These are phyloP conservation scores for Elanoides forficatus DNA, from an alignment of 2,113 vertebrate genomes.

Conservation along the genomic window DNA sequence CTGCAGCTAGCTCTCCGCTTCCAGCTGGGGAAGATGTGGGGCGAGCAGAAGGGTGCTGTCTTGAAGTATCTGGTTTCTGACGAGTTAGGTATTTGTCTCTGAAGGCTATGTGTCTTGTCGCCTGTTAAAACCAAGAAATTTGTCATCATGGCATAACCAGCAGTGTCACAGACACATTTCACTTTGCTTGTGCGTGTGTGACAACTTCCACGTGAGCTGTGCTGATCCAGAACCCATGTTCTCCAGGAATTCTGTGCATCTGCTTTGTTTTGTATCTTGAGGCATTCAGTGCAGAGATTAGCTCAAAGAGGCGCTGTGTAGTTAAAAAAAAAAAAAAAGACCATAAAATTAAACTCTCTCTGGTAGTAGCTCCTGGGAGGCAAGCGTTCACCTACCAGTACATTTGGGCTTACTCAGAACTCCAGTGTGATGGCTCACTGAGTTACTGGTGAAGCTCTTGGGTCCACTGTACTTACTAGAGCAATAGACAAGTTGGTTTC, in stretches of 20 bases:
- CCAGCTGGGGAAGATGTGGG: not conserved
- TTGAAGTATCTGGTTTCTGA: not conserved
- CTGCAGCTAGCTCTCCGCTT: not conserved
- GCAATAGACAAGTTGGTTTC: not conserved
- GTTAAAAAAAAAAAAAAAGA: not conserved
- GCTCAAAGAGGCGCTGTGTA: not conserved
- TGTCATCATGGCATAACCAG: not conserved
- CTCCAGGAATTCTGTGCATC: not conserved
- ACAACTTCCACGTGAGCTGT: not conserved
- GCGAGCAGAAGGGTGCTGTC: not conserved
- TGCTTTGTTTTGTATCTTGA: not conserved
- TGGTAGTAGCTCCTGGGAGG: not conserved
- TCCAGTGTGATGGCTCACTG: not conserved
- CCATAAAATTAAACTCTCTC: not conserved
- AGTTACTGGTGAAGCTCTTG: not conserved
- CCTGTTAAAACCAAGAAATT: not conserved
- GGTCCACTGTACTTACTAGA: not conserved
- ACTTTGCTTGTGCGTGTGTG: not conserved
- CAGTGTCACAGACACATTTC: not conserved
- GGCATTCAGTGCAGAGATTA: not conserved
- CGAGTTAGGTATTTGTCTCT: not conserved
- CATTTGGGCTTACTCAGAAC: not conserved
- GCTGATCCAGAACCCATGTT: not conserved
- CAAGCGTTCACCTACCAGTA: rapidly evolving
- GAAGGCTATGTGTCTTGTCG: not conserved